Percentiles rank a stretch among this genome's conserved stretches.
phyloP scores from a whole-genome alignment of 2,113 vertebrate species.

The Eleginops maclovinus region DNA sequence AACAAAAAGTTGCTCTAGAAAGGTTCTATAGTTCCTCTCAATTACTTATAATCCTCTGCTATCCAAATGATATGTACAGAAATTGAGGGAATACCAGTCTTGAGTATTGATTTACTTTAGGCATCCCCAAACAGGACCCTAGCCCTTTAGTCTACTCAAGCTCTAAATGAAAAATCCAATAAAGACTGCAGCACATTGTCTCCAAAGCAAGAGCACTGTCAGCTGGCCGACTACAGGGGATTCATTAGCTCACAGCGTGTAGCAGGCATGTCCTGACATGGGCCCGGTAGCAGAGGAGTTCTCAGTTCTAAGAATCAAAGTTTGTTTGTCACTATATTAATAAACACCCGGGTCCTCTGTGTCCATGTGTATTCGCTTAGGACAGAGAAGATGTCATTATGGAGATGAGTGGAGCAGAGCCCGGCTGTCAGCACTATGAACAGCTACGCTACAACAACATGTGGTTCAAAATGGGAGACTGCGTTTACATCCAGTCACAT shows the following conservation, averaged over 20 bases:
- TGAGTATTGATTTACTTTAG: not conserved
- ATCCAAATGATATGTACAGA: not conserved
- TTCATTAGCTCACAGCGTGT: slow-evolving; percentile 22
- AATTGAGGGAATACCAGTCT: not conserved
- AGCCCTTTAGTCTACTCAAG: too few species aligned
- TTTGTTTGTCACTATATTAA: slow-evolving; percentile 37
- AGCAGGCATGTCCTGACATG: slow-evolving; percentile 20
- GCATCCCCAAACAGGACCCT: not conserved
- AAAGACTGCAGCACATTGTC: not conserved
- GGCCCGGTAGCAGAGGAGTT: not conserved
- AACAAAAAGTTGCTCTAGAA: not conserved
- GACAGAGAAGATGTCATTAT: slow-evolving; percentile 94
- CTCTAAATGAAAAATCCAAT: too few species aligned
- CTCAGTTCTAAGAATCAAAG: not conserved
- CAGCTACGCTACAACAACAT: slow-evolving; percentile 92
- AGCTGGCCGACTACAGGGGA: slow-evolving; percentile 4
- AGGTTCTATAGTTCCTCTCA: not conserved
- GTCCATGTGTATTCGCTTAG: slow-evolving; percentile 70
- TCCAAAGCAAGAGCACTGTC: not conserved
- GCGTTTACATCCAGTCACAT: slow-evolving; percentile 95
- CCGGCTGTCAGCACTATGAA: slow-evolving; percentile 93
- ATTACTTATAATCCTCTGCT: not conserved
- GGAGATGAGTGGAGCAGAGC: slow-evolving; percentile 93
- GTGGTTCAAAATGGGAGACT: slow-evolving; percentile 97
- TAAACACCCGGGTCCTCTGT: slow-evolving; percentile 10